Conservation (phyloP, 1,140 invertebrate species). For the Aphelinus atriplicis region DNA sequence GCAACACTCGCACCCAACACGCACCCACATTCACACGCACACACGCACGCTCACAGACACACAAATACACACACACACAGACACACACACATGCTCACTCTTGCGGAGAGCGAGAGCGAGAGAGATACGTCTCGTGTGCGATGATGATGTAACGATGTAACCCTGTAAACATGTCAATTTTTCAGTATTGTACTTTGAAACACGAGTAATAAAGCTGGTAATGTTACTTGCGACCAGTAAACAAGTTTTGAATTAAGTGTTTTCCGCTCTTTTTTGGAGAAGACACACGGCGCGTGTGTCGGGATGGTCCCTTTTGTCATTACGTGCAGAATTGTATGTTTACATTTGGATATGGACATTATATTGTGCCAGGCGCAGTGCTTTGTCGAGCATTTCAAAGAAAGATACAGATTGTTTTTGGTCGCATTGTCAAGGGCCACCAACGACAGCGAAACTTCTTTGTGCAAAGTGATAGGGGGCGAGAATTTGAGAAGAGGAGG, state of each 20-base stretch:
- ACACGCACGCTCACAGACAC: too few relatives aligned
- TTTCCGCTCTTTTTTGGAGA: neutral
- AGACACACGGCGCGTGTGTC: neutral
- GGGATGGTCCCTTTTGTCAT: neutral
- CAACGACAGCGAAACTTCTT: neutral
- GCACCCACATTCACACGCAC: too few relatives aligned
- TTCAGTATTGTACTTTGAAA: conserved; percentile 40
- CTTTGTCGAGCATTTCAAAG: too few relatives aligned
- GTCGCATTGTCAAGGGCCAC: too few relatives aligned
- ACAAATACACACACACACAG: too few relatives aligned
- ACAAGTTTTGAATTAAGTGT: conserved; percentile 15
- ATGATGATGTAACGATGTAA: conserved; percentile 16
- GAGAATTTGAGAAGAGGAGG: neutral
- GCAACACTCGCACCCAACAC: too few relatives aligned
- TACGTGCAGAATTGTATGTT: conserved; percentile 18
- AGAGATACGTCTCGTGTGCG: neutral
- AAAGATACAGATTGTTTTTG: too few relatives aligned
- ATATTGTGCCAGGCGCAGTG: too few relatives aligned
- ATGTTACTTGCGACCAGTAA: neutral
- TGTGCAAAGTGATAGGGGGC: conserved; percentile 29
- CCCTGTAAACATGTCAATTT: conserved; percentile 32
- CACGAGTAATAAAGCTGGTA: conserved; percentile 21
- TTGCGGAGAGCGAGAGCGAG: too few relatives aligned
- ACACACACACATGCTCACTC: too few relatives aligned
- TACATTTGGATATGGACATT: neutral